Evolutionary conservation across 1,140 invertebrate genomes (phyloP).

Genomic region (Galleria mellonella): DNA sequence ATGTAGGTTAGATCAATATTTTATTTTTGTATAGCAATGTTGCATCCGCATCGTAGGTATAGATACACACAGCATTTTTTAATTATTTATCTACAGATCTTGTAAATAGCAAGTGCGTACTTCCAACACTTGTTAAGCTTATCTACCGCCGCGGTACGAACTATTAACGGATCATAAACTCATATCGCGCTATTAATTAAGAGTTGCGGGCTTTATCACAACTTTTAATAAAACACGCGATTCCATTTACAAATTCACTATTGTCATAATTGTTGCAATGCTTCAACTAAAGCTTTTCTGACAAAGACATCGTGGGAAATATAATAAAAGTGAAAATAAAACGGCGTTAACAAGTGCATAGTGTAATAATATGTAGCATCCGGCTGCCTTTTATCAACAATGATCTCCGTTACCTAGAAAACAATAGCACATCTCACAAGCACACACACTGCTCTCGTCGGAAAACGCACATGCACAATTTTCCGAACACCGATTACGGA

Average conservation of each 20-base stretch:
- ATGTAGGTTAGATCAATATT: too few species aligned
- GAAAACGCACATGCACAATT: slow-evolving; percentile 74
- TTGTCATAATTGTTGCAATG: neutral
- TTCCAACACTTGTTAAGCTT: slow-evolving; percentile 38
- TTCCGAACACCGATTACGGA: slow-evolving; percentile 68
- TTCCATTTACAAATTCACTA: slow-evolving; percentile 9
- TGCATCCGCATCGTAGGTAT: too few species aligned
- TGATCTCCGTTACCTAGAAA: slow-evolving; percentile 65
- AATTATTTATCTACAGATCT: too few species aligned
- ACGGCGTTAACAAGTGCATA: slow-evolving; percentile 27
- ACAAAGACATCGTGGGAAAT: slow-evolving; percentile 20
- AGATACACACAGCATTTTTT: too few species aligned
- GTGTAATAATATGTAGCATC: slow-evolving; percentile 27
- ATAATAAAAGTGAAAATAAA: slow-evolving; percentile 29
- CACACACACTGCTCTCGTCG: slow-evolving; percentile 66
- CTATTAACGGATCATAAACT: slow-evolving; percentile 61
- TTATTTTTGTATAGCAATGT: too few species aligned
- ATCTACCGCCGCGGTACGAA: slow-evolving; percentile 46
- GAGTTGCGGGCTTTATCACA: slow-evolving; percentile 29
- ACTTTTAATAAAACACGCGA: slow-evolving; percentile 21
- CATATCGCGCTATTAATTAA: slow-evolving; percentile 28
- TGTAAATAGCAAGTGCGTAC: neutral
- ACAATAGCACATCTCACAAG: slow-evolving; percentile 72
- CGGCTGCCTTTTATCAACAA: slow-evolving; percentile 46
- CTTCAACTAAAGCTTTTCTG: slow-evolving; percentile 11